Percentiles rank a stretch among this genome's conserved stretches.
Evolutionary conservation across 92 coral and sea anemone genomes (phyloP).

Genomic region (Parazoanthus swiftii): DNA sequence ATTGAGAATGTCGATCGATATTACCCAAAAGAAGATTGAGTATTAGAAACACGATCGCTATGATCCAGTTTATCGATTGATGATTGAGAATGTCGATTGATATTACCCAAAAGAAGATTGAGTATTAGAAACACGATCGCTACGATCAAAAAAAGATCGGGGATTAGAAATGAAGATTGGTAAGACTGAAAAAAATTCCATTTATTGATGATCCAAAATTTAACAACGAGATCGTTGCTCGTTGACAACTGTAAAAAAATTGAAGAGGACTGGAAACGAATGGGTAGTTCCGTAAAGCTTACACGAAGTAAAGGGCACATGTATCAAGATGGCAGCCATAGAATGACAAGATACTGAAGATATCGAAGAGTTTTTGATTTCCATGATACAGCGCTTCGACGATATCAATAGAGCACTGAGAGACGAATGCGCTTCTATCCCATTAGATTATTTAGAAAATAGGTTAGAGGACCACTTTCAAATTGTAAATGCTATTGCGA

Average conservation of each 20-base stretch:
- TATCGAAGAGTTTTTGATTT: conserved; percentile 43
- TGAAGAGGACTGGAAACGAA: conserved; percentile 32
- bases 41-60: conserved; percentile 3
- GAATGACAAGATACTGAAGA: conserved; percentile 16
- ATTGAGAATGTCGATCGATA: conserved; percentile 15
- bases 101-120: conserved; percentile 13
- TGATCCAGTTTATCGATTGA: no score
- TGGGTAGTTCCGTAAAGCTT: conserved; percentile 19
- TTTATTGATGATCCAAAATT: conserved; percentile 13
- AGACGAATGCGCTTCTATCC: conserved; percentile 46
- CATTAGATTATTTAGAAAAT: conserved; percentile 48
- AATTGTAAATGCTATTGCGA: conserved; percentile 45
- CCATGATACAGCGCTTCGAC: conserved; percentile 48
- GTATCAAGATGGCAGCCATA: conserved; percentile 16
- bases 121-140: not conserved
- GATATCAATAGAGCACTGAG: conserved; percentile 36
- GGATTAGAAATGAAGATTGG: not conserved
- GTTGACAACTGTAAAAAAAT: not conserved
- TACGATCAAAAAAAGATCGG: conserved; percentile 19
- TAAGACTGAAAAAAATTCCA: not conserved
- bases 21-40: conserved; percentile 1
- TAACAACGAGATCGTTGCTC: conserved; percentile 11
- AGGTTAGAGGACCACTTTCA: conserved; percentile 54
- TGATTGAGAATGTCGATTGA: not conserved
- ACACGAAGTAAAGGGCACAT: conserved; percentile 14